Evolutionary conservation across 2,888 invertebrate genomes (phyloP).

Genomic region (Polyommatus iphigenia): DNA sequence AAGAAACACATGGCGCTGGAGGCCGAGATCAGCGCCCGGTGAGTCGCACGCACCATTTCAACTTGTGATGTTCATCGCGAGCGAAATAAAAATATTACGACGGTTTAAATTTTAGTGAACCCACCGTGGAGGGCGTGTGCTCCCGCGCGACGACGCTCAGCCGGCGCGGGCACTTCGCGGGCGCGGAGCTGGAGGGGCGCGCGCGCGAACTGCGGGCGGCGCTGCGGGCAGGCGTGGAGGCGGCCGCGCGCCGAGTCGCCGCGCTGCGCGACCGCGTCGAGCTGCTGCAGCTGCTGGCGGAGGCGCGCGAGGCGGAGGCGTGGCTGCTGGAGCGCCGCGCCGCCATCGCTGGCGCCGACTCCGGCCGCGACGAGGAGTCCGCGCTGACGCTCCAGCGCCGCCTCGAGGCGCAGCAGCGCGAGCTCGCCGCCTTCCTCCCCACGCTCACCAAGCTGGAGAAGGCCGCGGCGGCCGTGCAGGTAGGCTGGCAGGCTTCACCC

Average conservation of each 20-base stretch:
- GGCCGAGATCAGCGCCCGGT: constrained; percentile 90
- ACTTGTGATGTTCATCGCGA: neutral
- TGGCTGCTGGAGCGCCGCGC: constrained; percentile 94
- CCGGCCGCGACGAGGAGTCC: constrained; percentile 96
- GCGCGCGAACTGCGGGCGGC: constrained; percentile 85
- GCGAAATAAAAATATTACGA: neutral
- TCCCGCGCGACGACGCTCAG: constrained; percentile 89
- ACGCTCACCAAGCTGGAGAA: constrained; percentile 84
- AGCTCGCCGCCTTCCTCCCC: constrained; percentile 88
- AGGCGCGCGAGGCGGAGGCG: constrained; percentile 93
- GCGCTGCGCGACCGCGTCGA: constrained; percentile 79
- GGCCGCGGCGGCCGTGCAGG: constrained; percentile 44
- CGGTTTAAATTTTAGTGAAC: constrained; percentile 80
- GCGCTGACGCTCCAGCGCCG: constrained; percentile 91
- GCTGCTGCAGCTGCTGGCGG: constrained; percentile 87
- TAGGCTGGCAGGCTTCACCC: constrained; percentile 34
- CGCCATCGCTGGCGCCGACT: constrained; percentile 86
- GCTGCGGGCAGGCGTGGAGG: constrained; percentile 85
- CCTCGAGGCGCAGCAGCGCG: constrained; percentile 89
- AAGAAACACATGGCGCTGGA: constrained; percentile 97
- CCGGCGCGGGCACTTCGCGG: constrained; percentile 92
- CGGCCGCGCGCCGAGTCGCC: constrained; percentile 85
- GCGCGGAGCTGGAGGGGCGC: constrained; percentile 85
- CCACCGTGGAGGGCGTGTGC: constrained; percentile 87
- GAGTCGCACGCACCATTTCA: constrained; percentile 9